Evolutionary conservation across 2,113 vertebrate genomes (phyloP), one percentile per base, ranked within the genome.

Genomic region (Bambusicola thoracicus): DNA sequence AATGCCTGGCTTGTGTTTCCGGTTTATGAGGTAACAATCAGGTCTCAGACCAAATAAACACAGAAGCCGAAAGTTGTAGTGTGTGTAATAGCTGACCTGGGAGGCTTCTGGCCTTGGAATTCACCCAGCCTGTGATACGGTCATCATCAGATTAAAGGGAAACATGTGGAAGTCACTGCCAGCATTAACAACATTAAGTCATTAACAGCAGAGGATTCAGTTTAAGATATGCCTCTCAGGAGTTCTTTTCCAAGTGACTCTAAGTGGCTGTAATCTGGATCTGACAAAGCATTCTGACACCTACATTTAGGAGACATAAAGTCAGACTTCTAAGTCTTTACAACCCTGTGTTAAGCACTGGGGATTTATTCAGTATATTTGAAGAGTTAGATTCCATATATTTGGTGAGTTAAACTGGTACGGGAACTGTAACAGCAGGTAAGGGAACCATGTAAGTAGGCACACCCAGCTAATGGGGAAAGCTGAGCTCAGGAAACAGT

Each of bases 1-100:
- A 92, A 92, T 92, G 7, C 85, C 56, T 94, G 90, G 30, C 79
- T 85, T 75, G 72, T 94, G 91, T 94, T 96, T 97, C 96, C 85
- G 85, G 96, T 91, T 92, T 87, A 83, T 92, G 91, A 90, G 85
- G 82, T 85, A 91, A 70, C 80, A 85, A 90, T 40, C 40, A 40
- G 41, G 79, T 85, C 85, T 93, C 90, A 86, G 92, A 84, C 7
- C 1, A 78, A 91, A 94, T 83, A 93, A 95, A 87, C 77, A 80
- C 55, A 84, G 90, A 92, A 96, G 90, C 66, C 36, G 95, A 96
- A 96, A 97, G 94, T 91, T 40, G 0, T 90, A 65, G 18, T 32
- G 36, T 81, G 21, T 1, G 4, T 85, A 91, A 86, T 63, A 34
- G 59, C 61, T 94, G 93, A 56, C 79, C 80, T 72, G 9, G 10